A percentile compares a stretch with the other conserved stretches of the same genome.
These are phyloP conservation scores for Drosophila anomalata DNA, from an alignment of 2,888 invertebrate species.

Conservation along the genomic window DNA sequence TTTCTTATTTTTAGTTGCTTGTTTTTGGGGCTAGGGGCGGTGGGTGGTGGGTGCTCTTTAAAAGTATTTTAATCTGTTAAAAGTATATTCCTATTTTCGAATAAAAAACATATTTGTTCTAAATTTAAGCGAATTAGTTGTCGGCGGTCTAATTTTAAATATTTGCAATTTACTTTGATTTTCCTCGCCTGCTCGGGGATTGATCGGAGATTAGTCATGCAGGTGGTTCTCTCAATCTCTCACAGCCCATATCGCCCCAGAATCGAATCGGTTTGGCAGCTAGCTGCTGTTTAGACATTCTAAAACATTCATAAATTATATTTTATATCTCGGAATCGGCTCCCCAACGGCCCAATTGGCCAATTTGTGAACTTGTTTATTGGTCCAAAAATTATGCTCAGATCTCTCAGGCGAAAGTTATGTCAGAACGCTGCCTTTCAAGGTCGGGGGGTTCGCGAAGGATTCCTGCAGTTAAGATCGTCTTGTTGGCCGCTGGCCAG, in stretches of 20 bases:
- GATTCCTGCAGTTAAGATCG: slow-evolving; percentile 44
- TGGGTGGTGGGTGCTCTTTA: slow-evolving; percentile 3
- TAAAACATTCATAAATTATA: slow-evolving; percentile 54
- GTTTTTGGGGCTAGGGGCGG: slow-evolving; percentile 47
- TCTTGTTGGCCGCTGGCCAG: slow-evolving; percentile 28
- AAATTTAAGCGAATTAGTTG: slow-evolving; percentile 63
- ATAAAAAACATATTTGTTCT: slow-evolving; percentile 51
- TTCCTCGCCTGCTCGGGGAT: slow-evolving; percentile 12
- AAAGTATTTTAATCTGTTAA: slow-evolving; percentile 28
- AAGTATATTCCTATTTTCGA: slow-evolving; percentile 33
- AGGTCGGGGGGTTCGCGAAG: slow-evolving; percentile 37
- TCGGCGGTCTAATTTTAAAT: slow-evolving; percentile 56
- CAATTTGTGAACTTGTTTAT: slow-evolving; percentile 60
- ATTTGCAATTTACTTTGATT: slow-evolving; percentile 44
- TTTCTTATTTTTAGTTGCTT: slow-evolving; percentile 72
- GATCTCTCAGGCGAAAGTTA: slow-evolving; percentile 56
- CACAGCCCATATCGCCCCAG: slow-evolving; percentile 7
- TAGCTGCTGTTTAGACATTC: slow-evolving; percentile 39
- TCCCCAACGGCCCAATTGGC: slow-evolving; percentile 39
- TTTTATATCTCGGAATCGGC: slow-evolving; percentile 50
- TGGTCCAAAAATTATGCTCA: slow-evolving; percentile 57
- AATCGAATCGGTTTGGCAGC: slow-evolving; percentile 34
- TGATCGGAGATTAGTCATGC: slow-evolving; percentile 45
- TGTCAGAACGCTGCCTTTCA: slow-evolving; percentile 37
- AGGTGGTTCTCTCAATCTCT: slow-evolving; percentile 39